phyloP scores from a whole-genome alignment of 2,113 vertebrate genomes.

The cattle (Bos taurus) region ARS-UCD2.0 NC_037339.1:67966001-67966500 shows the following conservation, averaged over 20 bases:
- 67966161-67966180: not conserved
- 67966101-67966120: not conserved
- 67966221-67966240: not conserved
- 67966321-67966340: constrained; percentile 57
- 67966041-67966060: not conserved
- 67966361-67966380: constrained; percentile 67
- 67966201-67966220: accelerated
- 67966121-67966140: not conserved
- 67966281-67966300: constrained; percentile 45
- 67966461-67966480: not conserved
- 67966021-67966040: not conserved
- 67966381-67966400: constrained; percentile 40
- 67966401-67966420: constrained; percentile 43
- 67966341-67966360: constrained; percentile 59
- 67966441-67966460: constrained; percentile 7
- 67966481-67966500: not conserved
- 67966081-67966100: not conserved
- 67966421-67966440: constrained; percentile 15
- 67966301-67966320: constrained; percentile 8
- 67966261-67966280: constrained; percentile 10
- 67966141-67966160: not conserved
- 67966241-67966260: not conserved
- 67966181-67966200: not conserved
- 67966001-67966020: not conserved
- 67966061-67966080: not conserved